Conservation (phyloP, 2,888 invertebrate genomes). For the Rhaphigaster nebulosa region DNA sequence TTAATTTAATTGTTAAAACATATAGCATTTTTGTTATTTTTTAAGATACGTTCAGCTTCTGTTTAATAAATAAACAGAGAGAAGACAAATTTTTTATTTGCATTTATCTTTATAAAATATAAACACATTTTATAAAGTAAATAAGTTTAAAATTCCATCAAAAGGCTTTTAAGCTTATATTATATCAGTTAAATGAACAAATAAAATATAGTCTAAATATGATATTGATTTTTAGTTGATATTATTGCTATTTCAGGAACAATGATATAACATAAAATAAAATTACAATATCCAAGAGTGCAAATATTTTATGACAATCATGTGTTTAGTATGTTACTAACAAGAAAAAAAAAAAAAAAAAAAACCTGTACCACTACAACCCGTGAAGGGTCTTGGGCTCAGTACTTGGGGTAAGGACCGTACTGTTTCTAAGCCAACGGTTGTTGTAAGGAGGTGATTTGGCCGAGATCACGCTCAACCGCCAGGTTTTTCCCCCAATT, state of each 20-base stretch:
- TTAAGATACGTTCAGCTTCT: neutral
- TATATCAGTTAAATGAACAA: neutral
- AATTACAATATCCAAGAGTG: neutral
- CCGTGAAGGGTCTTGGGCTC: no score
- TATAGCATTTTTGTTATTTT: neutral
- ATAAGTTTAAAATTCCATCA: neutral
- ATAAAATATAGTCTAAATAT: neutral
- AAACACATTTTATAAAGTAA: neutral
- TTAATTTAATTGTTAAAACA: neutral
- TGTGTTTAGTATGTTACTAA: neutral
- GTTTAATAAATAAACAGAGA: constrained; percentile 20
- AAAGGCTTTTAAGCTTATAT: neutral
- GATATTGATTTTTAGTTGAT: neutral
- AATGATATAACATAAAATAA: neutral
- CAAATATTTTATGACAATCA: neutral
- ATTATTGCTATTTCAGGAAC: neutral
- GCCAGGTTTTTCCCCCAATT: no score
- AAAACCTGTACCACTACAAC: no score
- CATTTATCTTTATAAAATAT: constrained; percentile 29
- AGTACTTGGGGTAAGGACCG: no score
- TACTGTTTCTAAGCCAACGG: no score
- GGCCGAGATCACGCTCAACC: no score
- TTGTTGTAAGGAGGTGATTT: no score
- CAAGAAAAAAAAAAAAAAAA: no score
- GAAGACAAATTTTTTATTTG: neutral